phyloP scores from a whole-genome alignment of 2,888 invertebrate genomes.

The Tetragonula carbonaria region DNA sequence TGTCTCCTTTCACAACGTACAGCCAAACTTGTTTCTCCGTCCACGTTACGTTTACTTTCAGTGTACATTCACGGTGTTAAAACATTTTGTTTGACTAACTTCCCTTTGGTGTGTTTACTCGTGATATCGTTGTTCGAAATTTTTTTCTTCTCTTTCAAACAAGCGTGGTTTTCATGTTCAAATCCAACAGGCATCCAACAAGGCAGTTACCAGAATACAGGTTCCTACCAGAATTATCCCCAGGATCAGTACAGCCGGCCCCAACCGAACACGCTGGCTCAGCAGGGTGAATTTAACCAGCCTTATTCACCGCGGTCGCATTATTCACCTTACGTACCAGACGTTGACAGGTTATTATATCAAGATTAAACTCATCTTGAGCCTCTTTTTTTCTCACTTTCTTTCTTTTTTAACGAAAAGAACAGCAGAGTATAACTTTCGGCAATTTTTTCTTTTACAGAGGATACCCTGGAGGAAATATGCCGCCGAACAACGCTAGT shows the following conservation, averaged over 20 bases:
- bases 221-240: constrained; percentile 84
- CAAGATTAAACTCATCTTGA: neutral
- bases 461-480: constrained; percentile 82
- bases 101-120: neutral
- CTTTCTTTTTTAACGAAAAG: no score
- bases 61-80: neutral
- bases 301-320: constrained; percentile 84
- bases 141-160: neutral
- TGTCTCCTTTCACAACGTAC: constrained; percentile 52
- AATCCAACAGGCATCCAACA: constrained; percentile 83
- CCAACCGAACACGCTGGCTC: constrained; percentile 79
- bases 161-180: constrained; percentile 43
- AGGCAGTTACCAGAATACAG: constrained; percentile 82
- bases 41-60: neutral
- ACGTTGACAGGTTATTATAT: constrained; percentile 79
- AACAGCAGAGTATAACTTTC: neutral
- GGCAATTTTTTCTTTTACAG: constrained; percentile 66
- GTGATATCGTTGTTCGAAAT: neutral
- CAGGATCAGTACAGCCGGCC: constrained; percentile 84
- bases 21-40: constrained; percentile 4
- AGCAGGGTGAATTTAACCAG: constrained; percentile 84
- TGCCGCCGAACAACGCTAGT: constrained; percentile 80
- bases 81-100: neutral
- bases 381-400: no score
- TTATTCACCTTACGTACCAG: constrained; percentile 84